Evolutionary conservation across 2,113 vertebrate genomes (phyloP).

Genomic region (Nyctereutes procyonoides): DNA sequence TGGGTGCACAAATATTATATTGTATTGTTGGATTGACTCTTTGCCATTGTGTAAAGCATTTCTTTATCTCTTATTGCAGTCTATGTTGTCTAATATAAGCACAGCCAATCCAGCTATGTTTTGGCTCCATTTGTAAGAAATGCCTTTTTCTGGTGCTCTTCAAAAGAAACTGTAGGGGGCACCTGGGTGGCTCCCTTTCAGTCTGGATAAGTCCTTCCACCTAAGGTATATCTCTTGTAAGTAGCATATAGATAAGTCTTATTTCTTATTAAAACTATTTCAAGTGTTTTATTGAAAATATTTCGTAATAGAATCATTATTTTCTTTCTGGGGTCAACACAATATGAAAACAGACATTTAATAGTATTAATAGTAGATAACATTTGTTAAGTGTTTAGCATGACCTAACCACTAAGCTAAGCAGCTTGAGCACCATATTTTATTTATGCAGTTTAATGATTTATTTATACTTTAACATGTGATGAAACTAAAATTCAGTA

Average conservation of each 20-base stretch:
- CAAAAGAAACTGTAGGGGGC: too few relatives aligned
- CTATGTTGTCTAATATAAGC: neutral
- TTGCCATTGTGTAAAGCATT: neutral
- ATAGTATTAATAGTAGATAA: neutral
- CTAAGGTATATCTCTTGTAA: neutral
- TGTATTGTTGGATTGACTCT: neutral
- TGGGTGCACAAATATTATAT: neutral
- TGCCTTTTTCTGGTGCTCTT: neutral
- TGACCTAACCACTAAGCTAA: neutral
- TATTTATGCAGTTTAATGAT: neutral
- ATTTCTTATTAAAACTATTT: neutral
- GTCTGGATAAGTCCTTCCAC: neutral
- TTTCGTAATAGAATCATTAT: neutral
- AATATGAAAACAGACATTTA: neutral
- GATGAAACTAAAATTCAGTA: constrained; percentile 2
- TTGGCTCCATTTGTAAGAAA: neutral
- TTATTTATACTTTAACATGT: neutral
- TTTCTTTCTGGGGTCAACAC: neutral
- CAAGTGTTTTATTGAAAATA: neutral
- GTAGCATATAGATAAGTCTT: neutral
- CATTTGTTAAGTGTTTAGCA: neutral
- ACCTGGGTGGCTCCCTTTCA: neutral
- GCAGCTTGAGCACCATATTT: neutral
- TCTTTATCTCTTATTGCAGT: neutral
- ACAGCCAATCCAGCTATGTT: neutral